phyloP scores from a whole-genome alignment of 1,140 invertebrate genomes.

The Bemisia tabaci region DNA sequence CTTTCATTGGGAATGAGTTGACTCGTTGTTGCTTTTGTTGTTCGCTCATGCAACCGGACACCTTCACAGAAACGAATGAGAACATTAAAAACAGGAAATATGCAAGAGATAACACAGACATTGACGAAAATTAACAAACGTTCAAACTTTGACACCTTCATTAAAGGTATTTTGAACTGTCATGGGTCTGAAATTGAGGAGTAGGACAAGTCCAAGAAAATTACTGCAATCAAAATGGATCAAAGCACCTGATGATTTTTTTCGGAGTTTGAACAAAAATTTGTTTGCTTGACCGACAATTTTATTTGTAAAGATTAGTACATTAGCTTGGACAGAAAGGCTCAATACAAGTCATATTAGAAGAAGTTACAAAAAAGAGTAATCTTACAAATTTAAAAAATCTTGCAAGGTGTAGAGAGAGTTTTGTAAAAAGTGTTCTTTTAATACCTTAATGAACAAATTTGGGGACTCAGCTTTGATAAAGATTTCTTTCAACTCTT shows the following conservation, averaged over 20 bases:
- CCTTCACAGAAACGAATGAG: conserved; percentile 33
- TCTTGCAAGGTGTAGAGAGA: too few species aligned
- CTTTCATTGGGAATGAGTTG: conserved; percentile 70
- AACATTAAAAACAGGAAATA: not conserved
- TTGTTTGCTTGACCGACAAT: too few species aligned
- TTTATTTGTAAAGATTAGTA: too few species aligned
- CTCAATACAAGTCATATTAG: too few species aligned
- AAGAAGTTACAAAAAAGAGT: too few species aligned
- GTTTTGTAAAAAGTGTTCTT: too few species aligned
- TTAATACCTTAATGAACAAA: too few species aligned
- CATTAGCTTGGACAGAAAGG: too few species aligned
- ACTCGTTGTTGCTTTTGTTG: conserved; percentile 51
- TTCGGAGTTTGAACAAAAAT: too few species aligned
- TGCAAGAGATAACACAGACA: not conserved
- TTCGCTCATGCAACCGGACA: conserved; percentile 56
- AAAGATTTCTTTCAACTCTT: too few species aligned
- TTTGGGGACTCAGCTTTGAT: too few species aligned
- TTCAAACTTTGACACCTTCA: not conserved
- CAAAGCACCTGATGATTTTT: not conserved
- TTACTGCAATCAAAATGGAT: not conserved
- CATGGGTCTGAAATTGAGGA: not conserved
- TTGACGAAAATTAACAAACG: not conserved
- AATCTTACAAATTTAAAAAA: too few species aligned
- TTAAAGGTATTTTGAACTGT: not conserved
- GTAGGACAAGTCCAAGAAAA: not conserved